Percentiles rank a stretch among this genome's conserved stretches.
These are phyloP conservation scores for Gallirallus australis DNA, from an alignment of 2,797 vertebrate genomes.

Conservation along the genomic window DNA sequence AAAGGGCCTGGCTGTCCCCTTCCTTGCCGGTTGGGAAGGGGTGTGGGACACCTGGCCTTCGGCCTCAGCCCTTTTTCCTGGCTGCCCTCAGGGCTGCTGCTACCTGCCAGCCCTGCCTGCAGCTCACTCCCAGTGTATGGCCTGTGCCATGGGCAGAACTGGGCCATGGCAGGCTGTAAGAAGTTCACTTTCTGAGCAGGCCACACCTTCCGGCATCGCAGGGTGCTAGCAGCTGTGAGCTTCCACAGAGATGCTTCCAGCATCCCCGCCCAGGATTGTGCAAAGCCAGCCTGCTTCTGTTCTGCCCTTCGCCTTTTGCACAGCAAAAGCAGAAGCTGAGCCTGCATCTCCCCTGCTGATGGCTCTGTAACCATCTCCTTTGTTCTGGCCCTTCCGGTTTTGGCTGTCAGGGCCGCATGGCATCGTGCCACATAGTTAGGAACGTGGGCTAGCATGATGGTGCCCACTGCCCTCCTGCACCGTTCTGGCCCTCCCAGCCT, in stretches of 20 bases:
- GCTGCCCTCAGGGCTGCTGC: not conserved
- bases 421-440: not conserved
- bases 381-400: not conserved
- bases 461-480: not conserved
- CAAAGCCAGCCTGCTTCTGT: not conserved
- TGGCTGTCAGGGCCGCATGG: not conserved
- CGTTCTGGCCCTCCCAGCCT: not conserved
- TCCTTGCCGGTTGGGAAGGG: not conserved
- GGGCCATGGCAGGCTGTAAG: rapidly evolving
- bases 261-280: not conserved
- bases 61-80: not conserved
- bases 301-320: not conserved
- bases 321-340: not conserved
- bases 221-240: not conserved
- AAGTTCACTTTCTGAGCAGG: not conserved
- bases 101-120: not conserved
- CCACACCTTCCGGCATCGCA: not conserved
- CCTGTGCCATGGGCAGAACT: not conserved
- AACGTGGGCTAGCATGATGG: not conserved
- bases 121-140: not conserved
- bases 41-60: not conserved
- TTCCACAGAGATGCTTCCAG: no score
- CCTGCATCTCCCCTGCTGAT: not conserved
- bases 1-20: not conserved
- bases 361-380: not conserved